Evolutionary conservation across 2,888 invertebrate species (phyloP).

Genomic region (Athrips mouffetella): DNA sequence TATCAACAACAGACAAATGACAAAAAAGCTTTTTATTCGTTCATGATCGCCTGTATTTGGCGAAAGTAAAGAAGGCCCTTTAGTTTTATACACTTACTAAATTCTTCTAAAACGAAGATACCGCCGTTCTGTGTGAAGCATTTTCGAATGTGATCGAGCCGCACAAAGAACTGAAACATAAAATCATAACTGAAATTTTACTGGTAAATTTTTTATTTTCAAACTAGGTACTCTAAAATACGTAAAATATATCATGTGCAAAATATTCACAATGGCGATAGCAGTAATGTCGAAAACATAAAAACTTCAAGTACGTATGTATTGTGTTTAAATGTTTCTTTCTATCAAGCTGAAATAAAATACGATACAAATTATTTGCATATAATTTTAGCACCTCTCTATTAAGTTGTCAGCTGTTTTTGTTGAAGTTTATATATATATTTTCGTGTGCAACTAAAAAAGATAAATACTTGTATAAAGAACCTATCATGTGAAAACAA

Average conservation of each 20-base stretch:
- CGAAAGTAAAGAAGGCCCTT: too few species aligned
- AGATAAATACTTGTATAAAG: background rate
- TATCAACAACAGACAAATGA: too few species aligned
- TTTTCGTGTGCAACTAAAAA: background rate
- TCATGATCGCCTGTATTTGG: too few species aligned
- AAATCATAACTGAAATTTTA: conserved; percentile 19
- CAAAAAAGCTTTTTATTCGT: too few species aligned
- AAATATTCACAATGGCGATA: background rate
- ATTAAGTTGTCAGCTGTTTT: background rate
- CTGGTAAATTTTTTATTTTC: background rate
- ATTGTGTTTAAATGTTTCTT: background rate
- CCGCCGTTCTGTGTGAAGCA: conserved; percentile 99
- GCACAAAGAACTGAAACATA: conserved; percentile 98
- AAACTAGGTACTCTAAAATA: conserved; percentile 6
- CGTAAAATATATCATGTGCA: conserved; percentile 5
- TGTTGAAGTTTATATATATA: too few species aligned
- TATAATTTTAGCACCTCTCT: conserved; percentile 1
- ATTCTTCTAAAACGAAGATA: conserved; percentile 99
- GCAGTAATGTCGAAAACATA: background rate
- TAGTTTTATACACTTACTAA: conserved; percentile 89
- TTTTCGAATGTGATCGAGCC: conserved; percentile 99
- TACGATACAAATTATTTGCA: background rate
- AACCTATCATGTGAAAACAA: background rate
- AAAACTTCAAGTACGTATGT: background rate
- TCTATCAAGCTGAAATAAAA: conserved; percentile 1